phyloP scores from a whole-genome alignment of 1,140 invertebrate species.

The Stegodyphus mimosarum region DNA sequence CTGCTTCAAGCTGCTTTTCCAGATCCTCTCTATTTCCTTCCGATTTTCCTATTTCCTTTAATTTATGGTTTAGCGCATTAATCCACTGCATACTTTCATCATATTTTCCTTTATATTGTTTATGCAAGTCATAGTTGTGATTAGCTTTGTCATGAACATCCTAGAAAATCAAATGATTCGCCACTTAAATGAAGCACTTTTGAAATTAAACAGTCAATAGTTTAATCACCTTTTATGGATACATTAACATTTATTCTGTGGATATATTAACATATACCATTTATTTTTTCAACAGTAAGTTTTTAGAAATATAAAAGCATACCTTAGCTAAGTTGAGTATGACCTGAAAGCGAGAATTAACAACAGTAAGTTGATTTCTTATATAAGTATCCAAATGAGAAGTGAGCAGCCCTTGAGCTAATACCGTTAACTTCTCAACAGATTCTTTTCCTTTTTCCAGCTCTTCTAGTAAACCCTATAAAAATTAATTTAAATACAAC shows the following conservation, averaged over 20 bases:
- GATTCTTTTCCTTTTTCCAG: slow-evolving; percentile 84
- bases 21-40: slow-evolving; percentile 83
- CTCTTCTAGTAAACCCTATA: slow-evolving; percentile 78
- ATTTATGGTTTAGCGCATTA: slow-evolving; percentile 84
- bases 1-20: slow-evolving; percentile 80
- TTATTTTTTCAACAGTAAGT: background rate
- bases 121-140: slow-evolving; percentile 88
- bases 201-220: too few relatives aligned
- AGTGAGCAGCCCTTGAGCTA: slow-evolving; percentile 79
- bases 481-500: too few relatives aligned
- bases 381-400: slow-evolving; percentile 91
- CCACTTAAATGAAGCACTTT: too few relatives aligned
- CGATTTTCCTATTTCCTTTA: slow-evolving; percentile 74
- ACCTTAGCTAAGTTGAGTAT: slow-evolving; percentile 86
- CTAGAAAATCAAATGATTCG: too few relatives aligned
- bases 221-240: too few relatives aligned
- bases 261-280: too few relatives aligned
- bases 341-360: slow-evolving; percentile 91
- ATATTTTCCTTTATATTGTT: slow-evolving; percentile 83
- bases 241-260: too few relatives aligned
- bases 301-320: background rate
- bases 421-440: slow-evolving; percentile 85
- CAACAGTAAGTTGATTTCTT: slow-evolving; percentile 87
- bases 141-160: slow-evolving; percentile 94
- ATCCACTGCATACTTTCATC: slow-evolving; percentile 88